These are phyloP conservation scores for Adelphocoris suturalis DNA, from an alignment of 2,888 invertebrate genomes.

Conservation along the genomic window DNA sequence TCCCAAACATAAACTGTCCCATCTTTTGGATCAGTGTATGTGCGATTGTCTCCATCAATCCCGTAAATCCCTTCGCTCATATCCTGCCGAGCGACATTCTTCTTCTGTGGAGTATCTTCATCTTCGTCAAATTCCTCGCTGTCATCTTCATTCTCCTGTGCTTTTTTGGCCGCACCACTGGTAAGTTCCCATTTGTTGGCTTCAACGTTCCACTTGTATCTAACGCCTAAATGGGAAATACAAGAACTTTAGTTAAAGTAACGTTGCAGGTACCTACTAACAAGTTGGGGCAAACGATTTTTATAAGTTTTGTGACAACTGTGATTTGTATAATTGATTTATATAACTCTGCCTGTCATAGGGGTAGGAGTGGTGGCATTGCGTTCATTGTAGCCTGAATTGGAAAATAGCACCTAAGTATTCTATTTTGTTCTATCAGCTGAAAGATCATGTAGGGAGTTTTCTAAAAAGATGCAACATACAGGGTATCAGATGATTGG, in stretches of 20 bases:
- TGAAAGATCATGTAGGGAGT: too few species aligned
- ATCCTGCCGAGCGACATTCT: constrained; percentile 77
- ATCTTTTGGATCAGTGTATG: constrained; percentile 89
- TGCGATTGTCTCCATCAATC: constrained; percentile 88
- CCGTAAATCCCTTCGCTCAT: constrained; percentile 81
- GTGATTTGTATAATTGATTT: too few species aligned
- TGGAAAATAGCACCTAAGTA: too few species aligned
- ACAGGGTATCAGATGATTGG: too few species aligned
- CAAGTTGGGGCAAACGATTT: neutral
- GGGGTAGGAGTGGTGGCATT: too few species aligned
- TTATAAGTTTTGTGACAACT: too few species aligned
- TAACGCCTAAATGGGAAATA: constrained; percentile 75
- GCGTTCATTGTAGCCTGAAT: too few species aligned
- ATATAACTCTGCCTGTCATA: too few species aligned
- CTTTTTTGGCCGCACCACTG: neutral
- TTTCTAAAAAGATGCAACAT: too few species aligned
- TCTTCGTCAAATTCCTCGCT: constrained; percentile 76
- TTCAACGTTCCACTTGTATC: constrained; percentile 82
- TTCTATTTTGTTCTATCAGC: too few species aligned
- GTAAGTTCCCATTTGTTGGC: constrained; percentile 82
- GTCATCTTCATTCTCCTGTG: constrained; percentile 74
- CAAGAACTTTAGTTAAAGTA: neutral
- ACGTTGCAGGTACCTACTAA: neutral
- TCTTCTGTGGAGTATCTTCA: constrained; percentile 76
- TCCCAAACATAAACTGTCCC: constrained; percentile 96